Conservation (phyloP, 1,140 invertebrate species). For the fruit fly (Drosophila melanogaster) region Release_6_plus_ISO1_MT NT_033777.3:11416501-11417000, state of each 20-base stretch:
- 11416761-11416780: constrained; percentile 85
- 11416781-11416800: constrained; percentile 89
- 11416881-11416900: constrained; percentile 88
- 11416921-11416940: not conserved
- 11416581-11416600: constrained; percentile 85
- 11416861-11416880: constrained; percentile 90
- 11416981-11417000: constrained; percentile 90
- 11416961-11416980: constrained; percentile 88
- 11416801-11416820: constrained; percentile 88
- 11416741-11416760: constrained; percentile 33
- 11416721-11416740: constrained; percentile 30
- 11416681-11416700: not conserved
- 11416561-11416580: constrained; percentile 84
- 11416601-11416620: constrained; percentile 86
- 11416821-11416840: constrained; percentile 88
- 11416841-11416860: constrained; percentile 92
- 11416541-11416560: constrained; percentile 74
- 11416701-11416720: constrained; percentile 28
- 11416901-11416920: constrained; percentile 87
- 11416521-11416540: constrained; percentile 68
- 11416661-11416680: constrained; percentile 73
- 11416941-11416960: not conserved
- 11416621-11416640: constrained; percentile 90
- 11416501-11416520: constrained; percentile 72
- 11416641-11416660: constrained; percentile 87